A percentile compares a stretch with the other conserved stretches of the same genome.
These are phyloP conservation scores for Gallinago stenura DNA, from an alignment of 2,797 vertebrate species.

Conservation along the genomic window DNA sequence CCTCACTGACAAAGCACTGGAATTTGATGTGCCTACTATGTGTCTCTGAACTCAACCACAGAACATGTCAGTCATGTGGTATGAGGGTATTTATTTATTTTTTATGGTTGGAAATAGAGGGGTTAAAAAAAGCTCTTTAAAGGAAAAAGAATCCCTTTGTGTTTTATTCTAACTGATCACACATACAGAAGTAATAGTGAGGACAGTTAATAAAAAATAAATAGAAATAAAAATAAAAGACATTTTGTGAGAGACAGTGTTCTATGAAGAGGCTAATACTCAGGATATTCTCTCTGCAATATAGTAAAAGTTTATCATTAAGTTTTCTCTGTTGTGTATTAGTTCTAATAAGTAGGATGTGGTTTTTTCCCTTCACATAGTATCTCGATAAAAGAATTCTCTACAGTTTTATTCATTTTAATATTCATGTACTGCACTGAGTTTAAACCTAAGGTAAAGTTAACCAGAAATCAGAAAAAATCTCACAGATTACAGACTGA, in stretches of 20 bases:
- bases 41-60: not conserved
- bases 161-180: not conserved
- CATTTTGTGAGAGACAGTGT: not conserved
- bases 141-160: not conserved
- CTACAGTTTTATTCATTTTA: not conserved
- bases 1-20: not conserved
- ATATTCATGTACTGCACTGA: not conserved
- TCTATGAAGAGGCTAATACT: not conserved
- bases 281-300: not conserved
- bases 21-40: not conserved
- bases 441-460: constrained; percentile 7
- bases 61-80: not conserved
- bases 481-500: not conserved
- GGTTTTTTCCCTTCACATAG: fast-evolving
- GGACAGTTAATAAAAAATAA: not conserved
- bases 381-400: not conserved
- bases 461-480: constrained; percentile 33
- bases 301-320: not conserved
- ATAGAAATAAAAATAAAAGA: not conserved
- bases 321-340: not conserved
- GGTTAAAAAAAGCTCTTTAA: not conserved
- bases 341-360: not conserved
- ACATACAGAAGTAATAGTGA: not conserved
- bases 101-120: not conserved
- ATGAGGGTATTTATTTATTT: not conserved